Evolutionary conservation across 2,888 invertebrate genomes (phyloP).

Genomic region (Vandiemenella viatica): DNA sequence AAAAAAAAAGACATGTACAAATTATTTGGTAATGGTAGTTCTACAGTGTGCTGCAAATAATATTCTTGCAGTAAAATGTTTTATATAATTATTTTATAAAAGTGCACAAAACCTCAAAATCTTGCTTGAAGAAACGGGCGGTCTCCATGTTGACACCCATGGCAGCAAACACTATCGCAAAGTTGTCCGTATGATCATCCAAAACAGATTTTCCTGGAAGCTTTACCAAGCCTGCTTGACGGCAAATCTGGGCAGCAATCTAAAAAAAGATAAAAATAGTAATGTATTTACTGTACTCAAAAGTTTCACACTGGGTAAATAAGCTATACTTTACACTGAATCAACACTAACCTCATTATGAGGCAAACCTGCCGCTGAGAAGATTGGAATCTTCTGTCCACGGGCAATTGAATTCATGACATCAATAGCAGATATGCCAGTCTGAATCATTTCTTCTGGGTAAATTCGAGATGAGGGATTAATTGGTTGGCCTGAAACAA

Average conservation of each 20-base stretch:
- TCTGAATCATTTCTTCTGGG: conserved; percentile 99
- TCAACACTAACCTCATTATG: conserved; percentile 77
- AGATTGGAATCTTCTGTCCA: conserved; percentile 99
- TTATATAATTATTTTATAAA: not conserved
- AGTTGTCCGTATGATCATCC: conserved; percentile 95
- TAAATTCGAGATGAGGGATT: conserved; percentile 99
- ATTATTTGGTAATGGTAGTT: not conserved
- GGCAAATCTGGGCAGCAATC: conserved; percentile 99
- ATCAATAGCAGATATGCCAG: conserved; percentile 95
- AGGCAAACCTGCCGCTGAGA: conserved; percentile 98
- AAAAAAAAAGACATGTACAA: not conserved
- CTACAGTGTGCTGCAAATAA: not conserved
- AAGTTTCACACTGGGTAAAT: not conserved
- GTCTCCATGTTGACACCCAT: conserved; percentile 99
- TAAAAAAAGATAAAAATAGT: conserved; percentile 21
- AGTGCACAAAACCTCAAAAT: conserved; percentile 57
- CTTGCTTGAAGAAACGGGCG: conserved; percentile 98
- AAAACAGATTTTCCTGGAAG: conserved; percentile 76
- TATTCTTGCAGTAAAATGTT: not conserved
- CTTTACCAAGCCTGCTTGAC: conserved; percentile 97
- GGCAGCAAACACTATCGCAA: conserved; percentile 99
- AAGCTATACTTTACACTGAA: no score
- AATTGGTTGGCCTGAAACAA: conserved; percentile 67
- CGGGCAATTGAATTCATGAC: conserved; percentile 99
- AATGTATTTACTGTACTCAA: not conserved